A percentile compares a stretch with the other conserved stretches of the same genome.
These are phyloP conservation scores for Micrastur ruficollis DNA, from an alignment of 2,797 vertebrate species.

Conservation along the genomic window DNA sequence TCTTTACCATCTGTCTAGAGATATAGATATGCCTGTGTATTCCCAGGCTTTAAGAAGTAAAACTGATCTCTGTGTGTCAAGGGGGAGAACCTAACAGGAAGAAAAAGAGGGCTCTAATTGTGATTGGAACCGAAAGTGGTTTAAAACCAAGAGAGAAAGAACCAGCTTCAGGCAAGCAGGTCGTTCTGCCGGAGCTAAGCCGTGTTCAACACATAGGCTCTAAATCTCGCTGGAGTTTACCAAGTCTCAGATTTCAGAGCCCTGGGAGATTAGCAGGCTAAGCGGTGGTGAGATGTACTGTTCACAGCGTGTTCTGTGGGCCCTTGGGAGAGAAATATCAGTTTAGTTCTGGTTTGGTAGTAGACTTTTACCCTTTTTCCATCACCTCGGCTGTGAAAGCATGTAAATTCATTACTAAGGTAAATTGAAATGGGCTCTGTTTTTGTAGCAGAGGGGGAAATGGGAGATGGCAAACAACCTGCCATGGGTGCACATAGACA, in stretches of 20 bases:
- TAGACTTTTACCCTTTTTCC: not conserved
- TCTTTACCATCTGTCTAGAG: not conserved
- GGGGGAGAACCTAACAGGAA: not conserved
- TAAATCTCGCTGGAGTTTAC: not conserved
- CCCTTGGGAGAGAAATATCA: not conserved
- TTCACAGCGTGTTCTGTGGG: not conserved
- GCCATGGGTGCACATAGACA: not conserved
- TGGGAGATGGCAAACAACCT: not conserved
- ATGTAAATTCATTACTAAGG: not conserved
- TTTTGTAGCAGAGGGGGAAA: not conserved
- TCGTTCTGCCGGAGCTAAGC: not conserved
- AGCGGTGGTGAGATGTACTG: not conserved
- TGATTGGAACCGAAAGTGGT: not conserved
- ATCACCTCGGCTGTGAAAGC: not conserved
- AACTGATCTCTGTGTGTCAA: not conserved
- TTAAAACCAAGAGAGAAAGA: not conserved
- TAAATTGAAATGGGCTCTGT: not conserved
- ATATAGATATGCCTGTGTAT: not conserved
- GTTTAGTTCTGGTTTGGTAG: not conserved
- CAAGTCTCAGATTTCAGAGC: conserved; percentile 4
- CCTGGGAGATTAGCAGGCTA: not conserved
- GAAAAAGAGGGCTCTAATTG: not conserved
- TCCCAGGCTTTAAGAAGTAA: not conserved
- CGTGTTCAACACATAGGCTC: accelerated
- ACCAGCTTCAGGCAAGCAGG: not conserved